These are phyloP conservation scores for Eriosoma lanigerum DNA, from an alignment of 1,140 invertebrate species.

Conservation along the genomic window DNA sequence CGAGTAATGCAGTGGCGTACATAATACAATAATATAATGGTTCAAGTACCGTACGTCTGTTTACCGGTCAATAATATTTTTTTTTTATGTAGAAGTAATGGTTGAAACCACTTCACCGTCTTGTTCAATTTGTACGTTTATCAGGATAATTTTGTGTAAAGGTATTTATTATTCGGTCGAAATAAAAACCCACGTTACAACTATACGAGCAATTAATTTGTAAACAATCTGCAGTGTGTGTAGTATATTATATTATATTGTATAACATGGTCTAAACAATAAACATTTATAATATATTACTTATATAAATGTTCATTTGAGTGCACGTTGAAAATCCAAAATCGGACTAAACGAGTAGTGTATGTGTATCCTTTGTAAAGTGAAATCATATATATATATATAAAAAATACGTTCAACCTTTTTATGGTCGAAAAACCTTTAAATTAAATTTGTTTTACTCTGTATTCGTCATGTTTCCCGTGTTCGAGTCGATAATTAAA, in stretches of 20 bases:
- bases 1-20: not conserved
- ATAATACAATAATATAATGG: not conserved
- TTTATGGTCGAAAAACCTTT: constrained; percentile 43
- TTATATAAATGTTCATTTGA: not conserved
- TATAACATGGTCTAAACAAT: not conserved
- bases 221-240: constrained; percentile 6
- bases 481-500: constrained; percentile 37
- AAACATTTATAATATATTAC: not conserved
- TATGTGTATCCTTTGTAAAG: constrained; percentile 16
- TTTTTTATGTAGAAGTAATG: constrained; percentile 11
- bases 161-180: too few relatives aligned
- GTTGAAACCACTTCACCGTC: constrained; percentile 23
- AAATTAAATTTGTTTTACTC: constrained; percentile 45
- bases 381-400: too few relatives aligned
- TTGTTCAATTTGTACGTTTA: not conserved
- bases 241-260: not conserved
- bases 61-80: constrained; percentile 32
- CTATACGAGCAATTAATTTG: constrained; percentile 6
- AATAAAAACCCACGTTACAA: not conserved
- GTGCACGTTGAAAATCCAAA: not conserved
- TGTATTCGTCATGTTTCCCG: constrained; percentile 19
- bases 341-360: constrained; percentile 16
- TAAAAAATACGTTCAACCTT: constrained; percentile 37
- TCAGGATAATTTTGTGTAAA: not conserved
- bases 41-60: constrained; percentile 11